Conservation (phyloP, 1,140 invertebrate species). For the Drosophila kurseongensis region DNA sequence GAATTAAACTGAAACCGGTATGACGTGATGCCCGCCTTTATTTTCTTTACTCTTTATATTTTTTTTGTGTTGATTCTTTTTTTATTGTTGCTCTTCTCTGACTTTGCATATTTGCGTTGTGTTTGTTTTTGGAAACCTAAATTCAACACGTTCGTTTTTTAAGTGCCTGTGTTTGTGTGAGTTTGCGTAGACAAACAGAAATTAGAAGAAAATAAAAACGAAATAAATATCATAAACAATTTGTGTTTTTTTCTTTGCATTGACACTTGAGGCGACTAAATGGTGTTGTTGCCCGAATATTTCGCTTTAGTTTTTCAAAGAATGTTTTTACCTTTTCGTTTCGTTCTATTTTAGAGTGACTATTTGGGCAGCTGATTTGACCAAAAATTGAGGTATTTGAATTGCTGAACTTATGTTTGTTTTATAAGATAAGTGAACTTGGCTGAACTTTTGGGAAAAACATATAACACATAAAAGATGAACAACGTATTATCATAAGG, state of each 20-base stretch:
- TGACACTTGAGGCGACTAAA: slow-evolving; percentile 38
- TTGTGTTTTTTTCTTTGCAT: slow-evolving; percentile 9
- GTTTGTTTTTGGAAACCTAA: slow-evolving; percentile 41
- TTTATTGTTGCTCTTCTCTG: slow-evolving; percentile 36
- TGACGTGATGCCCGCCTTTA: slow-evolving; percentile 65
- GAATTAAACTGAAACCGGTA: slow-evolving; percentile 74
- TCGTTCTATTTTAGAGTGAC: slow-evolving; percentile 3
- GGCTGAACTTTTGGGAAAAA: neutral
- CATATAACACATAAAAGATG: neutral
- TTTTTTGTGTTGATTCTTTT: slow-evolving; percentile 27
- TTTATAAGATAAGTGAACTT: slow-evolving; percentile 11
- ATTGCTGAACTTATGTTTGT: neutral
- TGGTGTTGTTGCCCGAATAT: slow-evolving; percentile 8
- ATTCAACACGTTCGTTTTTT: slow-evolving; percentile 60
- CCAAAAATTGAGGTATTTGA: neutral
- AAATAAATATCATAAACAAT: slow-evolving; percentile 49
- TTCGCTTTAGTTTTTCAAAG: slow-evolving; percentile 15
- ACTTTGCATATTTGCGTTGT: slow-evolving; percentile 55
- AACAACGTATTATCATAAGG: no score
- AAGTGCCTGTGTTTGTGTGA: slow-evolving; percentile 2
- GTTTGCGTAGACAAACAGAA: slow-evolving; percentile 53
- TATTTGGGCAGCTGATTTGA: slow-evolving; percentile 48
- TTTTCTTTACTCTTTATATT: slow-evolving; percentile 37
- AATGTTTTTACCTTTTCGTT: slow-evolving; percentile 4
- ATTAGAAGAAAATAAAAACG: slow-evolving; percentile 46